Evolutionary conservation across 2,113 vertebrate genomes (phyloP), one percentile per base, ranked within the genome.

Genomic region (Astatotilapia flaviijosephi): DNA sequence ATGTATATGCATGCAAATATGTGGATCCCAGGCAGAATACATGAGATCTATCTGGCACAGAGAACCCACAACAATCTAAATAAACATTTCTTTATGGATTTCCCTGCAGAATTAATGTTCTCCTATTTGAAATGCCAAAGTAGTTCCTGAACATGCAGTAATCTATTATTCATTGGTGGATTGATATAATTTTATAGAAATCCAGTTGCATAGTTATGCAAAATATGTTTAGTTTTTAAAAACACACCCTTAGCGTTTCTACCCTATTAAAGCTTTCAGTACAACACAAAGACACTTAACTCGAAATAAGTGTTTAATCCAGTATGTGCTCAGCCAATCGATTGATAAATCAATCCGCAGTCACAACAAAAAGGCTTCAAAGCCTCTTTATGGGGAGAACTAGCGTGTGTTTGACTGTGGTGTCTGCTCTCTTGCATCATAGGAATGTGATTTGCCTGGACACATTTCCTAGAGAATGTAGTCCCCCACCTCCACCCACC

Each of bases 391-490:
- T n/a, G 11, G 26, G 10, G 35, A 14, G 2, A 37, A 33, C 7
- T 42, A 13, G 21, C 4, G 19, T 2, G 42, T n/a, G 12, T 17
- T 37, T 81, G 19, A 17, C 17, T 21, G 33, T 14, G 21, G 10
- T 21, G 62, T 85, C 13, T 80, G 26, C 51, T 62, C 11, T 87
- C 12, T 77, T 83, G 82, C 35, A 33, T 70, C 17, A 87, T 5
- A 88, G 86, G 87, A 94, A 93, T 93, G 88, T 80, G 92, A 92
- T 91, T 79, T 91, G 92, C 84, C 89, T 84, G 81, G 82, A 90
- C 93, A 94, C 82, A 92, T 92, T 88, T 79, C 15, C 12, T n/a
- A 8, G 85, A 49, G 83, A 88, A 89, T 86, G 87, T 37, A 54
- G 35, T 37, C 56, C 58, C 75, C 23, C 9, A 14, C n/a, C 19